Conservation (phyloP, 2,888 invertebrate species). For the Hedya salicella region DNA sequence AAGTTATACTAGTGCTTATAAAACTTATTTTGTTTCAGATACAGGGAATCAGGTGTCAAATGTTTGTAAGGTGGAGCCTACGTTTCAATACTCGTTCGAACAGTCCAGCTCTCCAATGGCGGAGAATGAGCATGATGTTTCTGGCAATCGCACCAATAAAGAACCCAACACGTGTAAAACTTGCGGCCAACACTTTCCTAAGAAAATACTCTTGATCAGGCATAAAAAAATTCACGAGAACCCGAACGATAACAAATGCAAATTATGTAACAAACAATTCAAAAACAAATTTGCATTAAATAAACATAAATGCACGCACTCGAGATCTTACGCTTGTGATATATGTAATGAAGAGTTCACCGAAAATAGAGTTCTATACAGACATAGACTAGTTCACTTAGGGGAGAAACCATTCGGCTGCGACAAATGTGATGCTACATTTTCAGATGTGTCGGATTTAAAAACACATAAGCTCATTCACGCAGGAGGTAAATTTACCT, state of each 20-base stretch:
- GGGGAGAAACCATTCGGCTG: neutral
- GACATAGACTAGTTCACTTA: slow-evolving; percentile 7
- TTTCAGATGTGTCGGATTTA: neutral
- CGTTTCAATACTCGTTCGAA: neutral
- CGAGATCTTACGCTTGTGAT: slow-evolving; percentile 7
- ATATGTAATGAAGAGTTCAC: slow-evolving; percentile 5
- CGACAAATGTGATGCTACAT: slow-evolving; percentile 3
- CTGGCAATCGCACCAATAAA: neutral
- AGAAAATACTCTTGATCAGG: neutral
- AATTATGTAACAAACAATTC: slow-evolving; percentile 11
- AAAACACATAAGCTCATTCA: slow-evolving; percentile 15
- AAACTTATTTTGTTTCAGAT: no score
- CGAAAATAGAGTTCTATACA: neutral
- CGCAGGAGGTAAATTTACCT: slow-evolving; percentile 5
- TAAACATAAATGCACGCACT: slow-evolving; percentile 1
- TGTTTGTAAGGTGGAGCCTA: neutral
- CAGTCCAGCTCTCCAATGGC: neutral
- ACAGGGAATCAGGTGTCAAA: no score
- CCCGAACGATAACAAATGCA: slow-evolving; percentile 1
- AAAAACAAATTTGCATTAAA: slow-evolving; percentile 15
- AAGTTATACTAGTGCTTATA: no score
- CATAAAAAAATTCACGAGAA: slow-evolving; percentile 16
- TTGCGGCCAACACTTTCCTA: slow-evolving; percentile 13
- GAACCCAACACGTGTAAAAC: neutral
- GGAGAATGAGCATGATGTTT: neutral